Base-by-base conservation (phyloP, 2,797 vertebrate species). In the Amblyraja radiata region DNA sequence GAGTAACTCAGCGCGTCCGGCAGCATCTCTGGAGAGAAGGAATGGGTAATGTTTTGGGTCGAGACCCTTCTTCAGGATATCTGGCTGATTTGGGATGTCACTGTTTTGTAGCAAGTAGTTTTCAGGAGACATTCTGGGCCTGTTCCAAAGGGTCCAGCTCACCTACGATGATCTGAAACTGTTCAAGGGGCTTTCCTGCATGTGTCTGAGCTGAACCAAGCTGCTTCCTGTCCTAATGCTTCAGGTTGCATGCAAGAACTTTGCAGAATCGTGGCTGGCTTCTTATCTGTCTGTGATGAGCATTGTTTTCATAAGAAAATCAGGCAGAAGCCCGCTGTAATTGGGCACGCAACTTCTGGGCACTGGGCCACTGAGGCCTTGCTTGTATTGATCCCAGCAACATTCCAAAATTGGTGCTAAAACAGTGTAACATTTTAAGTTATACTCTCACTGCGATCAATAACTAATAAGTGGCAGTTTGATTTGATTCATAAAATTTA, bases 171-270 rank as follows among this genome's bases (percentile, higher is more conserved):
- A 32, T 92, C 90, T 73, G 6, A 92, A 54, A 92, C 36, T 28
- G 54, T 92, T 23, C 46, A 71, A 54, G 90, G 90, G 90, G 71
- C 32, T 92, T 92, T 92, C 71, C 90, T 92, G 23, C 39, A 58
- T n/a, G 28, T 58, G 90, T 65, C 71, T 76, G 71, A 76, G 36
- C 68, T 14, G 32, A 32, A 36, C 36, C 8, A 91, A 46, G 90
- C 71, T 92, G 90, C 90, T 74, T 92, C 90, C 90, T 92, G 90
- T 92, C 46, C 71, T 18, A 76, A 76, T 25, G 10, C 90, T 92
- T 92, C 25, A 92, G 23, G 68, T 76, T 74, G 90, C 71, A 76
- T 74, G 90, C 68, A 54, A 1, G 25, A 74, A 74, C 36, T 39
- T 76, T 92, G 39, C 71, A 92, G 71, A 90, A 92, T 92, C 28